Evolutionary conservation across 2,113 vertebrate species (phyloP).

Genomic region (Myrmophylax atrothorax): DNA sequence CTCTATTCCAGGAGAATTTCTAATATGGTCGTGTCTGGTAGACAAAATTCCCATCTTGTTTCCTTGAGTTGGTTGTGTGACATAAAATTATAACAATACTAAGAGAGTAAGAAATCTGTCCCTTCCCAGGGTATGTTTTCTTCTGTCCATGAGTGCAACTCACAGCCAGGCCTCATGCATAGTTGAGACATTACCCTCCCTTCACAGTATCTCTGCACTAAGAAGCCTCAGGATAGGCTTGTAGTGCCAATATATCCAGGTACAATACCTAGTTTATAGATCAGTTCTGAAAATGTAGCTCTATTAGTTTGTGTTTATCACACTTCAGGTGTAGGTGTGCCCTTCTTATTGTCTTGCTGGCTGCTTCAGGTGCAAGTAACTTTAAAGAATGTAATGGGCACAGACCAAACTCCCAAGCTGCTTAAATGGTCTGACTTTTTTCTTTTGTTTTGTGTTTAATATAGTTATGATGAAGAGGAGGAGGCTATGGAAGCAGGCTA

Average conservation of each 20-base stretch:
- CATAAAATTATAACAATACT: background rate
- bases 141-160: background rate
- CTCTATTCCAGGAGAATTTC: background rate
- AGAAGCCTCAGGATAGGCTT: background rate
- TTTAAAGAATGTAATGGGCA: background rate
- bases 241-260: background rate
- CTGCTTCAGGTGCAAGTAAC: background rate
- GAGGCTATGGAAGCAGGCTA: slow-evolving; percentile 83
- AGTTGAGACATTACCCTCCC: background rate
- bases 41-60: background rate
- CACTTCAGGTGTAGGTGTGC: background rate
- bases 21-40: background rate
- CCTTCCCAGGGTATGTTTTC: background rate
- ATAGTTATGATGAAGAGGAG: slow-evolving; percentile 84
- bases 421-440: background rate
- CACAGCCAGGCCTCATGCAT: background rate
- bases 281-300: background rate
- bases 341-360: background rate
- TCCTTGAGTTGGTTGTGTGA: background rate
- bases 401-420: background rate
- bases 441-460: slow-evolving; percentile 17
- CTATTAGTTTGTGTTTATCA: background rate
- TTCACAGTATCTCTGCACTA: background rate
- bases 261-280: background rate
- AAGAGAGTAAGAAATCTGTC: background rate